Conservation (phyloP, 2,797 vertebrate species). For the Miichthys miiuy region DNA sequence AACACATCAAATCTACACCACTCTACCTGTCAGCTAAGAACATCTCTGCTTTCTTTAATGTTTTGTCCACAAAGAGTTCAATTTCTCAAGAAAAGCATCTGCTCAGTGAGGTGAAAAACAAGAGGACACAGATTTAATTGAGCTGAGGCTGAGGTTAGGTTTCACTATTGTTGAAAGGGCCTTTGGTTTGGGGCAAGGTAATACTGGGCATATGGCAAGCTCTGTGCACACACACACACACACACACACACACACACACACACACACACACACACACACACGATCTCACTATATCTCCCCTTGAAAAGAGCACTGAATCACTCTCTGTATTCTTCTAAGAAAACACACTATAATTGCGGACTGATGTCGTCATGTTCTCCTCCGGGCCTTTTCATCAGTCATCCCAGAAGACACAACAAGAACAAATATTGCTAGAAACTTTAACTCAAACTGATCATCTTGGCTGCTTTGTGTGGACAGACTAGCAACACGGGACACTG, state of each 20-base stretch:
- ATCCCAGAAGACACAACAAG: not conserved
- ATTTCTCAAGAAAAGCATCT: constrained; percentile 37
- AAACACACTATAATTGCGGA: constrained; percentile 6
- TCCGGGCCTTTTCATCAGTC: constrained; percentile 11
- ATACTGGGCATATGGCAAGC: constrained; percentile 50
- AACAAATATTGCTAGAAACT: not conserved
- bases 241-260: constrained; percentile 5
- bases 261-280: constrained; percentile 5
- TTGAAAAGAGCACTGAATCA: not conserved
- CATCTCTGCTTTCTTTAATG: constrained; percentile 3
- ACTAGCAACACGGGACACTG: not conserved
- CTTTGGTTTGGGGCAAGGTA: constrained; percentile 47
- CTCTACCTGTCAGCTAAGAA: constrained; percentile 14
- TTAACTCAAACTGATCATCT: not conserved
- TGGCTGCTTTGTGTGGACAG: not conserved
- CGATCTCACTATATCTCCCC: not conserved
- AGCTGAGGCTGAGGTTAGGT: constrained; percentile 42
- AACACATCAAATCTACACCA: not conserved
- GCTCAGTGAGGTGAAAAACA: constrained; percentile 34
- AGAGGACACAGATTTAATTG: constrained; percentile 20
- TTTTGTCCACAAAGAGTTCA: constrained; percentile 28
- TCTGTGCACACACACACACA: constrained; percentile 7
- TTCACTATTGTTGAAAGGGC: constrained; percentile 51
- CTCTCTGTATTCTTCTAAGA: constrained; percentile 1
- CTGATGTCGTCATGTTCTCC: not conserved